These are phyloP conservation scores for Sinonovacula constricta DNA, from an alignment of 1,140 invertebrate genomes.

Conservation along the genomic window DNA sequence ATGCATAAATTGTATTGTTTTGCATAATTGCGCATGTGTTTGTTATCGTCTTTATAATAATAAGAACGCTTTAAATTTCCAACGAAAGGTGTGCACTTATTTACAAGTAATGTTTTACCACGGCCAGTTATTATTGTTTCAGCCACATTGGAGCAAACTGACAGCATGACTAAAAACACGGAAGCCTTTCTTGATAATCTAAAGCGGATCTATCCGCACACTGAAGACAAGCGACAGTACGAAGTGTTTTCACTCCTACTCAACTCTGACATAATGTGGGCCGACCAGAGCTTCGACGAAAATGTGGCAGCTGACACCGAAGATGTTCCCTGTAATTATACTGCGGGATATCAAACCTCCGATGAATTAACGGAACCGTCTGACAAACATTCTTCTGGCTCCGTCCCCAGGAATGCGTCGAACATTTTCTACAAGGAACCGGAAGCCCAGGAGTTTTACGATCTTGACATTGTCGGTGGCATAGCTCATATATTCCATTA, in stretches of 20 bases:
- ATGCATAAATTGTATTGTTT: too few relatives aligned
- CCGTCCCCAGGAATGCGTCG: background rate
- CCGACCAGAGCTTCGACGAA: conserved; percentile 1
- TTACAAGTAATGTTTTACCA: too few relatives aligned
- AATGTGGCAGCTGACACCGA: background rate
- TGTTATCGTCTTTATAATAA: too few relatives aligned
- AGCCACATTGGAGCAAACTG: conserved; percentile 62
- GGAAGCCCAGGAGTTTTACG: background rate
- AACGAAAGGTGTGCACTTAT: too few relatives aligned
- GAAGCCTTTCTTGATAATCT: conserved; percentile 46
- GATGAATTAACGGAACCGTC: background rate
- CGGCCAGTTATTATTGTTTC: too few relatives aligned
- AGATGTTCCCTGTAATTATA: too few relatives aligned
- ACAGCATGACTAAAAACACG: conserved; percentile 52
- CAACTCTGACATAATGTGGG: conserved; percentile 50
- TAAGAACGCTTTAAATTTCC: too few relatives aligned
- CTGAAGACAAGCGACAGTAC: conserved; percentile 31
- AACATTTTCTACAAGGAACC: background rate
- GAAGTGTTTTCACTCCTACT: conserved; percentile 60
- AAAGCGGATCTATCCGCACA: background rate
- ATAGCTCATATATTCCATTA: conserved; percentile 62
- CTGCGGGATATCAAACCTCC: background rate
- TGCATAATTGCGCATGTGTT: too few relatives aligned
- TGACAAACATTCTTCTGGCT: too few relatives aligned
- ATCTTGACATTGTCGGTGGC: conserved; percentile 46